Evolutionary conservation across 2,797 vertebrate species (phyloP).

Genomic region (Okamejei kenojei): DNA sequence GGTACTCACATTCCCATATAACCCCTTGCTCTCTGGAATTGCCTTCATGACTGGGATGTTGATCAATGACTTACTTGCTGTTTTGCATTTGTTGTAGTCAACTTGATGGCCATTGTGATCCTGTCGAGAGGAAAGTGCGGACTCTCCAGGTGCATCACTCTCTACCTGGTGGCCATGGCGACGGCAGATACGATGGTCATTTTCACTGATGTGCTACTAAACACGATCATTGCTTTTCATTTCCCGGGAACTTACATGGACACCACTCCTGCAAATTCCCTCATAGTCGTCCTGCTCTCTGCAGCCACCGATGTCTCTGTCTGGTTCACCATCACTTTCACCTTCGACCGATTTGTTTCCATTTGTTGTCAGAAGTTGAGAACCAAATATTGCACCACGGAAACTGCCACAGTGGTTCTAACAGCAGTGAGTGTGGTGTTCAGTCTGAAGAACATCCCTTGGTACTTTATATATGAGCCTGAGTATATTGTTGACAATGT

Average conservation of each 20-base stretch:
- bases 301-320: no score
- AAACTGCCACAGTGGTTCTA: background rate
- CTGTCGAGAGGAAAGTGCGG: background rate
- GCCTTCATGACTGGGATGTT: no score
- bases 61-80: no score
- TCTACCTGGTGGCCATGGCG: background rate
- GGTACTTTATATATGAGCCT: background rate
- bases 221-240: background rate
- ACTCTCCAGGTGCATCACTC: background rate
- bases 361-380: no score
- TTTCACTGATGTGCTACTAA: background rate
- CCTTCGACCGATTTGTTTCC: no score
- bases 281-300: background rate
- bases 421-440: background rate
- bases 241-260: background rate
- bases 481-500: background rate
- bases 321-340: no score
- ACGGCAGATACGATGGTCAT: background rate
- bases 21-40: no score
- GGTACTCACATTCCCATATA: no score
- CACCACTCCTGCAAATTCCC: background rate
- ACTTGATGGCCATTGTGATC: background rate
- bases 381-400: no score
- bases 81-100: background rate
- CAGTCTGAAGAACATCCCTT: background rate